These are phyloP conservation scores for Pseudococcus longispinus DNA, from an alignment of 2,888 invertebrate genomes.

Conservation along the genomic window DNA sequence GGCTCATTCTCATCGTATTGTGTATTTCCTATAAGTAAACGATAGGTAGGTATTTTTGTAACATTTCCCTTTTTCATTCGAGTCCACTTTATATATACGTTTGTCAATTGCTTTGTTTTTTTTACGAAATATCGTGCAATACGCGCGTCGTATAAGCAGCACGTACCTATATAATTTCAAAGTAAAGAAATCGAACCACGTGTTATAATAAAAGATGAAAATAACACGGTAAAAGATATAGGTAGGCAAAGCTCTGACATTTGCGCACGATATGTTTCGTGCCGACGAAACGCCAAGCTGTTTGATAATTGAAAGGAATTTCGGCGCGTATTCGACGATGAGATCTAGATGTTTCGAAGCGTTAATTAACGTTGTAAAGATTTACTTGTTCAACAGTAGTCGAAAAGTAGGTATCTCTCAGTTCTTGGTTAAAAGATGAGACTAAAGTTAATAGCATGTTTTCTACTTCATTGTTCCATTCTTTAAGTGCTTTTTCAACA, in stretches of 20 bases:
- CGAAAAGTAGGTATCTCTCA: constrained; percentile 80
- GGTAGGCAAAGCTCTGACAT: not conserved
- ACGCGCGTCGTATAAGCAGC: no score
- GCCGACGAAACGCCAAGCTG: not conserved
- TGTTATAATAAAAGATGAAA: constrained; percentile 20
- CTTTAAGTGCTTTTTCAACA: constrained; percentile 65
- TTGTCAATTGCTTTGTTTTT: not conserved
- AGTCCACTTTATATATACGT: not conserved
- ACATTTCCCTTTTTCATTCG: not conserved
- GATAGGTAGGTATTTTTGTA: not conserved
- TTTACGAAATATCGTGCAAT: not conserved
- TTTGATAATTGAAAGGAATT: constrained; percentile 13
- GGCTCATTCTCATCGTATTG: constrained; percentile 79
- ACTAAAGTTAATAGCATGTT: constrained; percentile 74
- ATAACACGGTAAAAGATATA: not conserved
- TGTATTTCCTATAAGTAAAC: constrained; percentile 72
- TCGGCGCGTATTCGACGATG: not conserved
- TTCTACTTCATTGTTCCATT: constrained; percentile 69
- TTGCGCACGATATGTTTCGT: constrained; percentile 30
- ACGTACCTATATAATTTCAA: no score
- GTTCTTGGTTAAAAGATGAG: constrained; percentile 75
- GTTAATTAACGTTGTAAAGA: constrained; percentile 24
- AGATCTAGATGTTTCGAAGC: constrained; percentile 5
- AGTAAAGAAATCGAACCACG: not conserved
- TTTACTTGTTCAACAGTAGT: constrained; percentile 79